phyloP scores from a whole-genome alignment of 2,888 invertebrate species.

The Hymenopus coronatus region DNA sequence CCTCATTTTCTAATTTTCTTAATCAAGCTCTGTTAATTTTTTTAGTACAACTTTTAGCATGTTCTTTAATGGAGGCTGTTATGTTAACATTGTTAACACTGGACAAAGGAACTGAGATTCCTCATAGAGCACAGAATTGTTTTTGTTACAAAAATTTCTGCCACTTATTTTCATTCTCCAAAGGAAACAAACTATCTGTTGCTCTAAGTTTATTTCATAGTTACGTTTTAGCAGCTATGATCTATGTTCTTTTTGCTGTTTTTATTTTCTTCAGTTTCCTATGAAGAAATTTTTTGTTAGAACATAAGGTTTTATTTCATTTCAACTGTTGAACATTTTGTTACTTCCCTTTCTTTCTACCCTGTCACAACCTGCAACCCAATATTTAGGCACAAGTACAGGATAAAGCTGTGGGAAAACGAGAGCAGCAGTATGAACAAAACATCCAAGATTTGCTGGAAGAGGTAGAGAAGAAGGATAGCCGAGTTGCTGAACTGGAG shows the following conservation, averaged over 20 bases:
- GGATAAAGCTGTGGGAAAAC: constrained; percentile 23
- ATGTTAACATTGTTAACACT: constrained; percentile 11
- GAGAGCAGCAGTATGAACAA: background rate
- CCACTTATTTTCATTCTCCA: background rate
- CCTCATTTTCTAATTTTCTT: background rate
- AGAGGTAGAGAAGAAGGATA: background rate
- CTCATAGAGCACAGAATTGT: constrained; percentile 18
- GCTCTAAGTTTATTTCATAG: constrained; percentile 1
- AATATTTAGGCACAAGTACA: constrained; percentile 24
- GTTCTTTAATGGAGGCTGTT: constrained; percentile 28
- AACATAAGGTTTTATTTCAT: background rate
- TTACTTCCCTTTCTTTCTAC: background rate
- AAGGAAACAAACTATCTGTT: background rate
- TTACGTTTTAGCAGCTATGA: background rate
- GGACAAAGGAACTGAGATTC: constrained; percentile 13
- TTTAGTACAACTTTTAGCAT: constrained; percentile 41
- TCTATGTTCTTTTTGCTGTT: background rate
- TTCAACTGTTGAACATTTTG: background rate
- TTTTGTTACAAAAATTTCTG: constrained; percentile 22
- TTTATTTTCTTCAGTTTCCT: background rate
- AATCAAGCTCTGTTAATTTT: constrained; percentile 27
- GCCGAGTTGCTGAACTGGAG: constrained; percentile 54
- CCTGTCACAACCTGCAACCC: constrained; percentile 9
- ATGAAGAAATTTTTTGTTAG: background rate
- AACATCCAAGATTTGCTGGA: background rate